Percentiles rank a stretch among this genome's conserved stretches.
phyloP scores from a whole-genome alignment of 2,888 invertebrate genomes.

The Thymelicus lineola region DNA sequence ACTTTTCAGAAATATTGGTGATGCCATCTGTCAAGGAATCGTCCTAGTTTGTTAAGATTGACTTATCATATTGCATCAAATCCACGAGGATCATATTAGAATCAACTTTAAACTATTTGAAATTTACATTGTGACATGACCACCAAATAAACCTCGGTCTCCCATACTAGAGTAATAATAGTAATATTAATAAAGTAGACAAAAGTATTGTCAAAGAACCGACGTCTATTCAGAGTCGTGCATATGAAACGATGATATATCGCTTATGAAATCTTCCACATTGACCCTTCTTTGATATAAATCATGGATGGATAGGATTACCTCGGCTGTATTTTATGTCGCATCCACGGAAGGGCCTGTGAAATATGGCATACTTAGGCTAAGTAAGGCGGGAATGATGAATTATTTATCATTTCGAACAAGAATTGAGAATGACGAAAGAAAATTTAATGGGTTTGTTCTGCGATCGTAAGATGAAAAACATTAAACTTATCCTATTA shows the following conservation, averaged over 20 bases:
- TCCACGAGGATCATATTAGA: too few relatives aligned
- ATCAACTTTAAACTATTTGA: too few relatives aligned
- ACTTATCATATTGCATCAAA: too few relatives aligned
- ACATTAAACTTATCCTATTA: slow-evolving; percentile 47
- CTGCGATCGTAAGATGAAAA: slow-evolving; percentile 46
- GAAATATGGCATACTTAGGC: slow-evolving; percentile 81
- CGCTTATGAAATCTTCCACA: slow-evolving; percentile 73
- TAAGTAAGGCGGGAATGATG: slow-evolving; percentile 79
- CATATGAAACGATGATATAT: slow-evolving; percentile 57
- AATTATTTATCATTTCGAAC: slow-evolving; percentile 79
- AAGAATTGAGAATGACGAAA: slow-evolving; percentile 59
- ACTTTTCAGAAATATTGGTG: too few relatives aligned
- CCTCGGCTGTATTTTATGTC: slow-evolving; percentile 80
- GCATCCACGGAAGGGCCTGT: slow-evolving; percentile 77
- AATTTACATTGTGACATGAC: too few relatives aligned
- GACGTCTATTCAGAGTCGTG: slow-evolving; percentile 11
- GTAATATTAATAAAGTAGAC: slow-evolving; percentile 16
- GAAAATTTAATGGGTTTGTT: slow-evolving; percentile 55
- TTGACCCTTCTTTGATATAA: slow-evolving; percentile 78
- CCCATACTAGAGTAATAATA: not conserved
- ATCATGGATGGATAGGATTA: slow-evolving; percentile 82
- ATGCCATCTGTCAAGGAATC: too few relatives aligned
- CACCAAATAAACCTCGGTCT: too few relatives aligned
- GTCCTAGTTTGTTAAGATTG: too few relatives aligned
- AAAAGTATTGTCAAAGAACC: slow-evolving; percentile 25